Percentiles rank a stretch among this genome's conserved stretches.
phyloP scores from a whole-genome alignment of 1,140 invertebrate genomes.

The Heliconius eleuchia region DNA sequence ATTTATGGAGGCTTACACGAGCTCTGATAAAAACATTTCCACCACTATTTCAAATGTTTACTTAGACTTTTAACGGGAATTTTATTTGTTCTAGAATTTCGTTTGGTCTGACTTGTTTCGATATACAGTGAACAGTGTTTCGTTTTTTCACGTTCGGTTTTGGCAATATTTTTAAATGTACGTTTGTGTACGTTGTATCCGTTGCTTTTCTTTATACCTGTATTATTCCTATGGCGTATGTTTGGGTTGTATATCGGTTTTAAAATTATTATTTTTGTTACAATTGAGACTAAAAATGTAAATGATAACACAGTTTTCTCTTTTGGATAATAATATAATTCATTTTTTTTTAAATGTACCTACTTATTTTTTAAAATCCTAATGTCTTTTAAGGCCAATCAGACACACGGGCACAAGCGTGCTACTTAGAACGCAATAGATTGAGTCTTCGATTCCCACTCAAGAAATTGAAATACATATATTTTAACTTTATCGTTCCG shows the following conservation, averaged over 20 bases:
- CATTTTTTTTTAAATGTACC: too few relatives aligned
- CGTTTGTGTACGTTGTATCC: background rate
- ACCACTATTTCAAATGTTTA: conserved; percentile 34
- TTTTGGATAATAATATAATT: too few relatives aligned
- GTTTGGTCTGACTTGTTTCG: conserved; percentile 20
- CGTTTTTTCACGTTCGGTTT: background rate
- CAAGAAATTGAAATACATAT: too few relatives aligned
- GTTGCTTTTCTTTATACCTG: background rate
- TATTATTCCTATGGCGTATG: background rate
- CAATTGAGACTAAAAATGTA: too few relatives aligned
- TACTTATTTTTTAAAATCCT: too few relatives aligned
- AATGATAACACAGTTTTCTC: too few relatives aligned
- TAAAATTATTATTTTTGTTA: background rate
- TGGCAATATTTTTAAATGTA: background rate
- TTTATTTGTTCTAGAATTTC: conserved; percentile 16
- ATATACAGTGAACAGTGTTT: background rate
- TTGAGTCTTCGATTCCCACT: too few relatives aligned
- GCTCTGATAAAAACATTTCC: conserved; percentile 34
- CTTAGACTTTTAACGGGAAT: conserved; percentile 20
- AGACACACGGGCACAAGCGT: too few relatives aligned
- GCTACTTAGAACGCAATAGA: too few relatives aligned
- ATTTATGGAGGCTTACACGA: conserved; percentile 36
- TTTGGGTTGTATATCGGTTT: background rate
- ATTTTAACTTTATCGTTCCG: too few relatives aligned
- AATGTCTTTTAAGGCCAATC: too few relatives aligned